These are phyloP conservation scores for Caenorhabditis panamensis DNA, from an alignment of 2,888 invertebrate species.

Conservation along the genomic window DNA sequence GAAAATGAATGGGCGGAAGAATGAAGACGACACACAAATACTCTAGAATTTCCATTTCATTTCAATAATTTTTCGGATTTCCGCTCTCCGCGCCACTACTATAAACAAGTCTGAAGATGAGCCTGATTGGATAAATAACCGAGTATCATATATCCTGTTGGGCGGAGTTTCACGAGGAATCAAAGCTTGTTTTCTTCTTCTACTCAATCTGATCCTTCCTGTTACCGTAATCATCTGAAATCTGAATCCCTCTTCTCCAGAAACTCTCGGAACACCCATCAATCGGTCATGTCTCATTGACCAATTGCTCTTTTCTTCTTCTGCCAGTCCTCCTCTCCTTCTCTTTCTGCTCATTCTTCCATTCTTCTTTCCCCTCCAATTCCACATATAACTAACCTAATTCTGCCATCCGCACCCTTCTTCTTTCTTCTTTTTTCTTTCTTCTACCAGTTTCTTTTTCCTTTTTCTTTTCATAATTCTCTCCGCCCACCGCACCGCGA, in stretches of 20 bases:
- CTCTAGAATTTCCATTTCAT: constrained; percentile 1
- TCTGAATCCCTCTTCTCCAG: neutral
- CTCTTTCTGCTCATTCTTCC: constrained; percentile 17
- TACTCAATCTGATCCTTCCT: too few relatives aligned
- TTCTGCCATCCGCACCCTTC: constrained; percentile 41
- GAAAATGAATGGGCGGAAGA: neutral
- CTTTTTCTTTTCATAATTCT: constrained; percentile 35
- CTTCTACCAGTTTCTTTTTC: constrained; percentile 19
- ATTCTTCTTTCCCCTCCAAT: constrained; percentile 17
- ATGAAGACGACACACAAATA: neutral
- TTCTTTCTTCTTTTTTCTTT: constrained; percentile 40
- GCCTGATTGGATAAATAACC: constrained; percentile 8
- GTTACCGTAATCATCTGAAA: neutral
- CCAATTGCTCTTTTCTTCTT: constrained; percentile 30
- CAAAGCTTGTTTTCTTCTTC: too few relatives aligned
- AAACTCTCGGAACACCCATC: constrained; percentile 12
- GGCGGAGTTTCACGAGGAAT: too few relatives aligned
- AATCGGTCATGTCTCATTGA: constrained; percentile 54
- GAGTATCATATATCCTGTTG: neutral
- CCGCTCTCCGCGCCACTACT: neutral
- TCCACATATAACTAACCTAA: constrained; percentile 41
- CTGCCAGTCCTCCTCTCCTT: constrained; percentile 20
- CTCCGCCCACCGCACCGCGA: constrained; percentile 18
- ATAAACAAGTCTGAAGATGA: constrained; percentile 20
- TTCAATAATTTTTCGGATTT: constrained; percentile 12